These are phyloP conservation scores for Corythoichthys haematopterus DNA, from an alignment of 2,113 vertebrate species.

Conservation along the genomic window DNA sequence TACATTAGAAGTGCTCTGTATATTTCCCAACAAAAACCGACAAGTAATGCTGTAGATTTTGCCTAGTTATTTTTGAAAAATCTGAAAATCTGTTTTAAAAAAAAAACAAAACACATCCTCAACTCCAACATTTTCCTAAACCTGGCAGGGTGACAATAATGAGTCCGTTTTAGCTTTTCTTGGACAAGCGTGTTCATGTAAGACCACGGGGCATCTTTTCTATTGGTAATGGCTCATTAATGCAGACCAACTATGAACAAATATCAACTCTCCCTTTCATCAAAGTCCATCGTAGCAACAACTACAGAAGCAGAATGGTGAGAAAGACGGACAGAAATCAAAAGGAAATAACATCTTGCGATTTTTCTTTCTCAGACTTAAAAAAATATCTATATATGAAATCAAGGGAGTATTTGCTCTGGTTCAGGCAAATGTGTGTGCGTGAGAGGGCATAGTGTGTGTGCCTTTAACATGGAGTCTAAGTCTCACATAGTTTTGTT, in stretches of 20 bases:
- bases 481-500: conserved; percentile 73
- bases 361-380: conserved; percentile 66
- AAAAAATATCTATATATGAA: conserved; percentile 66
- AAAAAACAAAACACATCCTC: not conserved
- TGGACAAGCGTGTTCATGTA: conserved; percentile 11
- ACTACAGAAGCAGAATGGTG: conserved; percentile 47
- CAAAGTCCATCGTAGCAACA: conserved; percentile 52
- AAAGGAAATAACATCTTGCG: conserved; percentile 64
- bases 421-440: conserved; percentile 37
- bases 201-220: conserved; percentile 38
- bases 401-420: conserved; percentile 57
- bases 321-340: conserved; percentile 55
- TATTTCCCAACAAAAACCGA: not conserved
- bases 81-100: not conserved
- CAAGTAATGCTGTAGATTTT: not conserved
- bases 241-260: conserved; percentile 40
- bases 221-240: conserved; percentile 48
- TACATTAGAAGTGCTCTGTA: not conserved
- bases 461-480: conserved; percentile 70
- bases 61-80: not conserved
- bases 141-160: not conserved
- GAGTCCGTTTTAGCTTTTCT: conserved; percentile 9
- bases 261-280: conserved; percentile 60
- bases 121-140: not conserved
- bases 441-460: conserved; percentile 47